Conservation (phyloP, 2,888 invertebrate genomes). For the Reticulitermes lucifugus region DNA sequence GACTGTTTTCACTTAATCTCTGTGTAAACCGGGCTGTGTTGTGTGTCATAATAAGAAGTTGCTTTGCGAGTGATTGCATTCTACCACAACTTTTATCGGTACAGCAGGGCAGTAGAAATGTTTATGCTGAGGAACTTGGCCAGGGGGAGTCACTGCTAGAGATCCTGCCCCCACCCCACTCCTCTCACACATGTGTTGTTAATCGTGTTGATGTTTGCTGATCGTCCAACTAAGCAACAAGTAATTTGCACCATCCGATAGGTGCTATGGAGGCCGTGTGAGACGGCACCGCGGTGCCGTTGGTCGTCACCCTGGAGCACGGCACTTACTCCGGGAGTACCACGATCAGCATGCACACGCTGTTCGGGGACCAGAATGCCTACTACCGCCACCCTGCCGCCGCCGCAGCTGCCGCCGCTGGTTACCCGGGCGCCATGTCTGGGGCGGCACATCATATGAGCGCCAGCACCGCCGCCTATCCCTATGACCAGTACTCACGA, state of each 20-base stretch:
- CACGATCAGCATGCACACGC: conserved; percentile 78
- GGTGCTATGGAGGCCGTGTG: conserved; percentile 7
- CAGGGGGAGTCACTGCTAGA: conserved; percentile 36
- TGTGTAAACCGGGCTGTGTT: conserved; percentile 86
- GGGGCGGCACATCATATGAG: conserved; percentile 57
- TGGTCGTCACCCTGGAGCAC: conserved; percentile 42
- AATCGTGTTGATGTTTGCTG: conserved; percentile 47
- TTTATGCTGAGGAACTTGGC: conserved; percentile 45
- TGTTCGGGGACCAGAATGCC: conserved; percentile 93
- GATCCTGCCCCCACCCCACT: conserved; percentile 32
- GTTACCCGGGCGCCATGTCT: conserved; percentile 62
- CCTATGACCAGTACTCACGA: conserved; percentile 87
- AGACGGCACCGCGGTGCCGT: background rate
- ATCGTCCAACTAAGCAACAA: conserved; percentile 31
- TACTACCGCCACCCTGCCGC: conserved; percentile 81
- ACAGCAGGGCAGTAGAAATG: conserved; percentile 41
- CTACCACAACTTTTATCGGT: conserved; percentile 35
- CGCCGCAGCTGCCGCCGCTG: conserved; percentile 72
- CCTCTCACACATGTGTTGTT: conserved; percentile 40
- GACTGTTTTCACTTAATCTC: conserved; percentile 70
- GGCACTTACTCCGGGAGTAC: conserved; percentile 32
- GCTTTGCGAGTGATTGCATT: conserved; percentile 50
- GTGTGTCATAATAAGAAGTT: conserved; percentile 82
- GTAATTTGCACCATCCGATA: background rate
- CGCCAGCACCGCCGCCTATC: conserved; percentile 68